These are phyloP conservation scores for Leptodactylus fallax DNA, from an alignment of 2,797 vertebrate species.

Conservation along the genomic window DNA sequence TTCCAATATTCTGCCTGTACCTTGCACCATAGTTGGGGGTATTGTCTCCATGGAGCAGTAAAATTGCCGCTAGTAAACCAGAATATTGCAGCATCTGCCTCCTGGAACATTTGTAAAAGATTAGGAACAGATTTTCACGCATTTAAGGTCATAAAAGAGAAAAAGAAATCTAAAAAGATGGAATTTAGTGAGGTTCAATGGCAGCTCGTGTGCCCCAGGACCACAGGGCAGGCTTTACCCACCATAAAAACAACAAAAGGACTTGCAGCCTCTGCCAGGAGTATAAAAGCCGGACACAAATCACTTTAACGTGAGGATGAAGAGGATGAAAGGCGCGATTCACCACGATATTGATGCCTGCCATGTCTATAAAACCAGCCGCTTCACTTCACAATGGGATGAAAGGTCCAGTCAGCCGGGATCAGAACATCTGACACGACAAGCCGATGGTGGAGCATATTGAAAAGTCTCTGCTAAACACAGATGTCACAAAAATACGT, in stretches of 20 bases:
- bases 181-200: conserved; percentile 22
- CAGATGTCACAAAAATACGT: conserved; percentile 32
- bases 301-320: conserved; percentile 31
- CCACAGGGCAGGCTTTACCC: conserved; percentile 26
- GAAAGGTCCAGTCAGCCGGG: conserved; percentile 22
- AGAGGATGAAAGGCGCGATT: conserved; percentile 40
- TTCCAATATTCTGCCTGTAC: too few species aligned
- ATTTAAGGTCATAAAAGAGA: conserved; percentile 1
- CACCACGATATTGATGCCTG: not conserved
- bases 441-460: not conserved
- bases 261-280: conserved; percentile 5
- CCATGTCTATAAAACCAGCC: conserved; percentile 32
- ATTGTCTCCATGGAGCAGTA: not conserved
- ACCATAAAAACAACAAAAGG: conserved; percentile 50
- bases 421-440: conserved; percentile 24
- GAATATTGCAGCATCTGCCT: not conserved
- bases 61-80: not conserved
- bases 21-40: not conserved
- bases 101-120: conserved; percentile 2
- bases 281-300: conserved; percentile 22
- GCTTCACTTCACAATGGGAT: not conserved
- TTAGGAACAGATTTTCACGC: conserved; percentile 36
- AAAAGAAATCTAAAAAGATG: not conserved
- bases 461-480: conserved; percentile 23
- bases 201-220: conserved; percentile 12